A percentile compares a stretch with the other conserved stretches of the same genome.
Conservation (phyloP, 2,888 invertebrate genomes). For the Nymphalis c-album region DNA sequence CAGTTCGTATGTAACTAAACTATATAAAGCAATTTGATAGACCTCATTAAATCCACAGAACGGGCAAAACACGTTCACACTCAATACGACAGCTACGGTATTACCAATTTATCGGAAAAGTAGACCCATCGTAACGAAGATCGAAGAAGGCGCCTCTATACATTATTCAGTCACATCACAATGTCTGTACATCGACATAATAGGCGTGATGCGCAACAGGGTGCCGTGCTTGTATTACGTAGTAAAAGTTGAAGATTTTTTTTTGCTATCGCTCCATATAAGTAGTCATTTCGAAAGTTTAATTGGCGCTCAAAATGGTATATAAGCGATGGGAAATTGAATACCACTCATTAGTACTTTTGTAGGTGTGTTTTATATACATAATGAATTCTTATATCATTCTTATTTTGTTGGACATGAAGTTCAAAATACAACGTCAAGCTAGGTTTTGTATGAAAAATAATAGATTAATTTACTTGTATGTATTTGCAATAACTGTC, state of each 20-base stretch:
- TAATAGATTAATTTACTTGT: constrained; percentile 13
- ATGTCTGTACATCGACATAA: constrained; percentile 31
- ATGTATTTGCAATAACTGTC: constrained; percentile 13
- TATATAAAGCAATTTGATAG: constrained; percentile 5
- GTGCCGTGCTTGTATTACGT: constrained; percentile 27
- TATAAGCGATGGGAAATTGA: constrained; percentile 34
- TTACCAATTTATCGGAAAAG: constrained; percentile 10
- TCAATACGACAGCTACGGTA: neutral
- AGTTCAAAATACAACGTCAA: constrained; percentile 1
- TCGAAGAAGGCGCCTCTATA: constrained; percentile 28
- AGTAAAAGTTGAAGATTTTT: constrained; percentile 31
- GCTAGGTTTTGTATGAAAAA: neutral
- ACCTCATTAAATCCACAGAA: neutral
- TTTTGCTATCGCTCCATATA: constrained; percentile 44
- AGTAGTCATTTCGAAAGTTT: constrained; percentile 56
- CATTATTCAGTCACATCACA: constrained; percentile 29
- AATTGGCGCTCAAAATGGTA: constrained; percentile 43
- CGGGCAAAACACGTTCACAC: constrained; percentile 4
- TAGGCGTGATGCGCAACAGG: constrained; percentile 38
- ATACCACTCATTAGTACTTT: constrained; percentile 34
- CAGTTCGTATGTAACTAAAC: neutral
- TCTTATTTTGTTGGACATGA: neutral
- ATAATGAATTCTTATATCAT: neutral
- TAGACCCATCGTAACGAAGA: constrained; percentile 8
- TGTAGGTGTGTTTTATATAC: constrained; percentile 7